Percentiles rank a stretch among this genome's conserved stretches.
Evolutionary conservation across 1,140 invertebrate genomes (phyloP).

Genomic region (Zaprionus inermis): DNA sequence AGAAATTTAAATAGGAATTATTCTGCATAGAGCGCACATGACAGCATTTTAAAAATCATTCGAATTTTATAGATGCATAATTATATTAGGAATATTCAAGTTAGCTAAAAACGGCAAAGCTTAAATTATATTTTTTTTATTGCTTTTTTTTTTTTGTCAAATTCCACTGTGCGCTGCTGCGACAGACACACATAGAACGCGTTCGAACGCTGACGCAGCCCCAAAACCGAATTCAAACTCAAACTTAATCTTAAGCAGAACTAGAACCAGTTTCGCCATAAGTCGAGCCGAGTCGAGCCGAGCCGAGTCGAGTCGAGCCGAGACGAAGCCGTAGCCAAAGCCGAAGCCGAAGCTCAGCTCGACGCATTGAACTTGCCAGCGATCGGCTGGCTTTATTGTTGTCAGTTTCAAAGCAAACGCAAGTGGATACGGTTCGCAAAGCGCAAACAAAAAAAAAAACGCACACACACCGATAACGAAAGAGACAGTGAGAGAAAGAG

Average conservation of each 20-base stretch:
- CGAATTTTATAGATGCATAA: too few relatives aligned
- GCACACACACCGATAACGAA: too few relatives aligned
- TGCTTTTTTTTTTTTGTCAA: too few relatives aligned
- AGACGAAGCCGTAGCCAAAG: background rate
- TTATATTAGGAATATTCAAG: too few relatives aligned
- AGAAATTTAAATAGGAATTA: too few relatives aligned
- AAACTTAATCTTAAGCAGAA: slow-evolving; percentile 23
- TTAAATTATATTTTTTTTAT: too few relatives aligned
- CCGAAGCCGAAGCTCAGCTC: background rate
- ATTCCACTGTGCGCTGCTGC: background rate
- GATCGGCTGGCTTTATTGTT: slow-evolving; percentile 26
- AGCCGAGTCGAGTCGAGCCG: background rate
- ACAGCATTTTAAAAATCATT: too few relatives aligned
- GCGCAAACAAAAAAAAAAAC: background rate
- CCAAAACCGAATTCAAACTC: slow-evolving; percentile 7
- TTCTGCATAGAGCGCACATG: too few relatives aligned
- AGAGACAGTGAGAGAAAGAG: background rate
- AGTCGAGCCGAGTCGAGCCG: background rate
- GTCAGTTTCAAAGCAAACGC: slow-evolving; percentile 67
- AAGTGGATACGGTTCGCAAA: slow-evolving; percentile 56
- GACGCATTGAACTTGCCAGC: slow-evolving; percentile 54
- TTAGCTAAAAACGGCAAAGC: too few relatives aligned
- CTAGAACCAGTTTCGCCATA: slow-evolving; percentile 43
- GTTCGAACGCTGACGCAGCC: background rate
- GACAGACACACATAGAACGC: background rate